Conservation (phyloP, 2,888 invertebrate species). For the Cenopis cana region DNA sequence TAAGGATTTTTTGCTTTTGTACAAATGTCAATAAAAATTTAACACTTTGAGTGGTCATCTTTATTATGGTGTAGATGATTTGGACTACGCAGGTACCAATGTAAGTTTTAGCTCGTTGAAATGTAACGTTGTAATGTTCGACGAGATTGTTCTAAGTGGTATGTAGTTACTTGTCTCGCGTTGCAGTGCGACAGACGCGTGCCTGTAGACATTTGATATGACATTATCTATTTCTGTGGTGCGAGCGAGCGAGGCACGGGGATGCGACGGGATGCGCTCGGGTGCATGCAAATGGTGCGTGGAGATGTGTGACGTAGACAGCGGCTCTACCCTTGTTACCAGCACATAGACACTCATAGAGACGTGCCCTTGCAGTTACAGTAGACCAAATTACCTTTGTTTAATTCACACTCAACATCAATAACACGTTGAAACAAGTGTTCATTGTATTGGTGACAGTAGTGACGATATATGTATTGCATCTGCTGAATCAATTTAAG, state of each 20-base stretch:
- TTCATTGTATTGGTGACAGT: no score
- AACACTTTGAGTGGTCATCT: constrained; percentile 72
- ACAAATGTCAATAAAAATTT: constrained; percentile 74
- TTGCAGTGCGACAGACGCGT: constrained; percentile 58
- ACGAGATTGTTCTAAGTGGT: constrained; percentile 24
- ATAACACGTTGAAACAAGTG: no score
- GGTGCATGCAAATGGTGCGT: constrained; percentile 82
- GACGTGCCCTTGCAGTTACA: constrained; percentile 47
- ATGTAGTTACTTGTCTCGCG: constrained; percentile 41
- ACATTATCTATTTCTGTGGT: constrained; percentile 80
- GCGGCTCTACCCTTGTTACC: constrained; percentile 69
- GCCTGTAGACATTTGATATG: constrained; percentile 76
- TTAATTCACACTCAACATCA: neutral
- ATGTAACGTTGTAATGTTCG: constrained; percentile 37
- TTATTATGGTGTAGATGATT: constrained; percentile 52
- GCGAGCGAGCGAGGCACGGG: constrained; percentile 56
- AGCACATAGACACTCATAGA: constrained; percentile 56
- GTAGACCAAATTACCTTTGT: neutral
- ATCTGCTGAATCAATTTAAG: no score
- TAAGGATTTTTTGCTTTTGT: constrained; percentile 71
- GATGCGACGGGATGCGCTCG: constrained; percentile 72
- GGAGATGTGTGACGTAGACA: constrained; percentile 75
- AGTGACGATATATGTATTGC: no score
- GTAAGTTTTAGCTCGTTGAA: constrained; percentile 49
- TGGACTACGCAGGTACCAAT: constrained; percentile 54